phyloP scores from a whole-genome alignment of 2,797 vertebrate genomes.

The Naso thynnoides region DNA sequence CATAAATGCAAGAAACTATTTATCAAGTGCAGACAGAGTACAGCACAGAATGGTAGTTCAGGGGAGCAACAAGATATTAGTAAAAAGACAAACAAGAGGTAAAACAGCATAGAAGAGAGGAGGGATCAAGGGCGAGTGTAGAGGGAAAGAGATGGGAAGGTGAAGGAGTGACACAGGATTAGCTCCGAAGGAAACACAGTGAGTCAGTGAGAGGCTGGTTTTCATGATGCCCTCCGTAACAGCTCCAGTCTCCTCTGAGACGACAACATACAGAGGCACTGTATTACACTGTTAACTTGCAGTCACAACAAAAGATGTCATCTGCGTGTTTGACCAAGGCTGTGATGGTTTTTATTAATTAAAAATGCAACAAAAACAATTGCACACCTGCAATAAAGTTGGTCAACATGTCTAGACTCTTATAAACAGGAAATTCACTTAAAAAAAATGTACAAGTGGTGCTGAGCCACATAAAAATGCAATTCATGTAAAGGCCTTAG shows the following conservation, averaged over 20 bases:
- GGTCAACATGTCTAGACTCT: background rate
- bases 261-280: background rate
- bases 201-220: slow-evolving; percentile 51
- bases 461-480: background rate
- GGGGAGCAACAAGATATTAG: background rate
- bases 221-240: background rate
- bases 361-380: background rate
- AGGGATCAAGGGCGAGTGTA: background rate
- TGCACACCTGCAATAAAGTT: background rate
- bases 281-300: background rate
- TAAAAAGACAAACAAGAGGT: background rate
- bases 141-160: slow-evolving; percentile 30
- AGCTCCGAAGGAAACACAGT: slow-evolving; percentile 50
- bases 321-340: background rate
- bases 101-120: slow-evolving; percentile 5
- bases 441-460: background rate
- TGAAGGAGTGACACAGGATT: slow-evolving; percentile 46
- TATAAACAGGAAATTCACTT: background rate
- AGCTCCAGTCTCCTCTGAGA: slow-evolving; percentile 2
- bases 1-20: background rate
- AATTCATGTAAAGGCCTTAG: background rate
- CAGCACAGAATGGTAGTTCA: background rate
- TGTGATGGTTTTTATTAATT: background rate
- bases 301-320: background rate
- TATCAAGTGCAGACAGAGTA: background rate